Base-by-base conservation (phyloP, 2,888 invertebrate species). In the Archips xylosteana region DNA sequence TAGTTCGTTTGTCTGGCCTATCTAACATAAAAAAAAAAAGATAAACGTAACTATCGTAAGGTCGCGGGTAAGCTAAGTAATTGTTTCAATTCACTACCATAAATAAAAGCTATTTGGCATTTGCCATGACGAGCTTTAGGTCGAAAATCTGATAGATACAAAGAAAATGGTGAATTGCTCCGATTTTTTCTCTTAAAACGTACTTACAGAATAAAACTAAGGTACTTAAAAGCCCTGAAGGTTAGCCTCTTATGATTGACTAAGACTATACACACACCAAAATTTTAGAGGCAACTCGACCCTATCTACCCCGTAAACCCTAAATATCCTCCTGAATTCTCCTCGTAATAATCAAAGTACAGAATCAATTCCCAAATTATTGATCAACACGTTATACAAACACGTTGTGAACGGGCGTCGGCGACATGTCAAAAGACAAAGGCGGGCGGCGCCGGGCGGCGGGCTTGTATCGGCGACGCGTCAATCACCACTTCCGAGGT, bases 401-500 rank as follows among this genome's bases (percentile, higher is more conserved):
- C n/a, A 15, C 59, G 12, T 47, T 5, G 13, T 57, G 36, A 57
- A 73, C 67, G 60, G 72, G 70, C 49, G 57, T 10, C 57, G 54
- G 59, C 39, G 42, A 75, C 68, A 79, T 79, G 82, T 79, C 81
- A 76, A 74, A 75, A 77, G 79, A 80, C 83, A 81, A 81, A 79
- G 79, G 81, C 77, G 78, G 79, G 81, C 87, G 84, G 77, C 85
- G 86, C 86, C 85, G 86, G 82, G 85, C 81, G 83, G 78, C 82
- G 76, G 34, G 82, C 84, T 86, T 87, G 84, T 87, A 88, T 85
- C 86, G 83, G 79, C 83, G 83, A 79, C 83, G 70, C 82, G 88
- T 88, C 89, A 87, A 84, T 89, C 88, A 87, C 80, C 77, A 83
- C 80, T 86, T 89, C 87, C 89, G 82, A 78, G 34, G 63, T 39